Evolutionary conservation across 92 coral and sea anemone genomes (phyloP).

Genomic region (Hydrozoanthus gracilis): DNA sequence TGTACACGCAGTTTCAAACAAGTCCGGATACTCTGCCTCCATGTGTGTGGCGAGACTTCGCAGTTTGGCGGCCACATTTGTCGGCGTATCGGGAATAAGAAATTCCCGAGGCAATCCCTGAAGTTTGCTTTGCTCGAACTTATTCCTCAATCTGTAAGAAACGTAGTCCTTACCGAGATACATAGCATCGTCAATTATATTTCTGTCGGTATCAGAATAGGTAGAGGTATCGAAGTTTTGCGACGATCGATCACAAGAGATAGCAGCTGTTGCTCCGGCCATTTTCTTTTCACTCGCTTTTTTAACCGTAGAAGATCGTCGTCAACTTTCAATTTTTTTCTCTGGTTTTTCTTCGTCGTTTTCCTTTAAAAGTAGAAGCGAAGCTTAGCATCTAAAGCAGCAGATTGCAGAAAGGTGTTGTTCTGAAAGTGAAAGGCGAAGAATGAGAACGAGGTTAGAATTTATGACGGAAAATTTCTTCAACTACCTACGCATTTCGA

Average conservation of each 20-base stretch:
- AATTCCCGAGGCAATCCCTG: slow-evolving; percentile 84
- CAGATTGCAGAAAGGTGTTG: slow-evolving; percentile 34
- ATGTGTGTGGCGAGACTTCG: slow-evolving; percentile 91
- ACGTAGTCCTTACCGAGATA: slow-evolving; percentile 83
- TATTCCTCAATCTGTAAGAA: slow-evolving; percentile 88
- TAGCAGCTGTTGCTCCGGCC: slow-evolving; percentile 99
- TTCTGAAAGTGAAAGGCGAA: slow-evolving; percentile 27
- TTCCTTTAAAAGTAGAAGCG: slow-evolving; percentile 7
- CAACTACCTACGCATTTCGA: slow-evolving; percentile 44
- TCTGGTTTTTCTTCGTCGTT: slow-evolving; percentile 37
- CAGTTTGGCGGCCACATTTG: slow-evolving; percentile 73
- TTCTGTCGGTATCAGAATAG: slow-evolving; percentile 73
- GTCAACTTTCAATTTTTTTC: slow-evolving; percentile 30
- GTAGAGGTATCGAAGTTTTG: slow-evolving; percentile 77
- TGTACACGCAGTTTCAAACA: slow-evolving; percentile 91
- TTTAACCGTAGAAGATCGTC: slow-evolving; percentile 40
- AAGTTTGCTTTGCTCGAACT: slow-evolving; percentile 93
- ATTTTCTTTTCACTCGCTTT: slow-evolving; percentile 58
- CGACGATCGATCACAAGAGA: slow-evolving; percentile 77
- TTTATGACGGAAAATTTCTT: slow-evolving; percentile 31
- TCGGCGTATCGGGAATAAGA: slow-evolving; percentile 89
- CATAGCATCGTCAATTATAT: slow-evolving; percentile 63
- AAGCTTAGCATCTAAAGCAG: slow-evolving; percentile 47
- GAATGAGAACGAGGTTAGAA: slow-evolving; percentile 31
- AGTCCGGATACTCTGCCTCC: slow-evolving; percentile 98